Evolutionary conservation across 2,888 invertebrate genomes (phyloP).

Genomic region (Sylvicola cinctus): DNA sequence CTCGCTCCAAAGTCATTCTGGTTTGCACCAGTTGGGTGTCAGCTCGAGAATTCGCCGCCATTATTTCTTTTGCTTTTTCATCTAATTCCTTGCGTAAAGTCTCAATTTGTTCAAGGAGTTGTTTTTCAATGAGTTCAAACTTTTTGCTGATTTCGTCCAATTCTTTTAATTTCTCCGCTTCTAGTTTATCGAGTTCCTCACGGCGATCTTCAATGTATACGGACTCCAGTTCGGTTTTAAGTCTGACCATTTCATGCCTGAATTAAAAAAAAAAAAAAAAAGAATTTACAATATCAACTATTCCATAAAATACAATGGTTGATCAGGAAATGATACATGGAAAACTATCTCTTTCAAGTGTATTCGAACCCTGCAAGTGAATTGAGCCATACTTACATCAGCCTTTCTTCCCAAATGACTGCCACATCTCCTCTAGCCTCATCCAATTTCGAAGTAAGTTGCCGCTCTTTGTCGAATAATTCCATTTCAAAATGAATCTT

Average conservation of each 20-base stretch:
- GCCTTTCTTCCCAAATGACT: slow-evolving; percentile 39
- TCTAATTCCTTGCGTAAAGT: slow-evolving; percentile 40
- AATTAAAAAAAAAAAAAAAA: neutral
- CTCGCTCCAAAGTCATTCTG: slow-evolving; percentile 24
- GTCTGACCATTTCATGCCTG: slow-evolving; percentile 36
- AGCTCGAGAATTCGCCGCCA: slow-evolving; percentile 38
- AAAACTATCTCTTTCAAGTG: too few species aligned
- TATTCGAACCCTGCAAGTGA: too few species aligned
- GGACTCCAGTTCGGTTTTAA: slow-evolving; percentile 38
- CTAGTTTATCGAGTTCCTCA: slow-evolving; percentile 31
- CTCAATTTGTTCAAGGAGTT: slow-evolving; percentile 38
- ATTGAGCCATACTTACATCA: slow-evolving; percentile 18
- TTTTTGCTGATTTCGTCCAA: slow-evolving; percentile 29
- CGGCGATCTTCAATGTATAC: slow-evolving; percentile 37
- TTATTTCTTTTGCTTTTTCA: slow-evolving; percentile 41
- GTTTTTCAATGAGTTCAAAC: slow-evolving; percentile 33
- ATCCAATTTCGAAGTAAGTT: slow-evolving; percentile 26
- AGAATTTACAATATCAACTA: neutral
- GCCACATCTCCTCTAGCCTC: slow-evolving; percentile 33
- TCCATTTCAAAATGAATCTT: slow-evolving; percentile 25
- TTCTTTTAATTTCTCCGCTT: slow-evolving; percentile 34
- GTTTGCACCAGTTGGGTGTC: slow-evolving; percentile 40
- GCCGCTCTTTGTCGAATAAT: slow-evolving; percentile 24
- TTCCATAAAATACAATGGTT: too few species aligned
- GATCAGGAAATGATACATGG: too few species aligned